phyloP scores from a whole-genome alignment of 1,140 invertebrate genomes.

The Brachionus asplanchnoidis region DNA sequence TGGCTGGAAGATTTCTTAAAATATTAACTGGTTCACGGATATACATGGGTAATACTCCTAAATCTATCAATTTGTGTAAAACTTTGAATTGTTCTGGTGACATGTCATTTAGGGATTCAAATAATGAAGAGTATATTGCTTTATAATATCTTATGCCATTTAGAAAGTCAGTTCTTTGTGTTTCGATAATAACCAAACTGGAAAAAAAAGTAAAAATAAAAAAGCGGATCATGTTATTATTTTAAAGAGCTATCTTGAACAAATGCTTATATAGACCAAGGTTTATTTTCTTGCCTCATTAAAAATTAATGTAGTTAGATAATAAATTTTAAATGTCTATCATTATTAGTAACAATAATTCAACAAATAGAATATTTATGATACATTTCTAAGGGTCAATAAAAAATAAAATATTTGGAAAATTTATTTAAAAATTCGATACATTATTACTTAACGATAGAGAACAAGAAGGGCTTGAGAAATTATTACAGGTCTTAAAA shows the following conservation, averaged over 20 bases:
- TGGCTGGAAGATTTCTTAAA: background rate
- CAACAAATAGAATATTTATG: no score
- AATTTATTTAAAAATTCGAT: background rate
- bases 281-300: background rate
- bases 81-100: background rate
- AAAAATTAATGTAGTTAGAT: background rate
- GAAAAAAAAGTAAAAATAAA: background rate
- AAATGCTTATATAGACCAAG: background rate
- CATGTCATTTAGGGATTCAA: background rate
- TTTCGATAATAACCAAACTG: background rate
- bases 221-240: background rate
- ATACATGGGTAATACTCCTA: background rate
- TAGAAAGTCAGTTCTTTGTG: background rate
- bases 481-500: background rate
- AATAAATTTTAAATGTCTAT: background rate
- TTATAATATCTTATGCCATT: background rate
- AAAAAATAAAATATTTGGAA: no score
- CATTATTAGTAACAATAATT: background rate
- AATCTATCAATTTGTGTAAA: background rate
- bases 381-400: no score
- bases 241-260: background rate
- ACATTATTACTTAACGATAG: background rate
- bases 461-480: background rate
- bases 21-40: background rate
- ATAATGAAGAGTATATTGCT: background rate